Percentiles rank a stretch among this genome's conserved stretches.
These are phyloP conservation scores for Etheostoma cragini DNA, from an alignment of 2,113 vertebrate genomes.

Conservation along the genomic window DNA sequence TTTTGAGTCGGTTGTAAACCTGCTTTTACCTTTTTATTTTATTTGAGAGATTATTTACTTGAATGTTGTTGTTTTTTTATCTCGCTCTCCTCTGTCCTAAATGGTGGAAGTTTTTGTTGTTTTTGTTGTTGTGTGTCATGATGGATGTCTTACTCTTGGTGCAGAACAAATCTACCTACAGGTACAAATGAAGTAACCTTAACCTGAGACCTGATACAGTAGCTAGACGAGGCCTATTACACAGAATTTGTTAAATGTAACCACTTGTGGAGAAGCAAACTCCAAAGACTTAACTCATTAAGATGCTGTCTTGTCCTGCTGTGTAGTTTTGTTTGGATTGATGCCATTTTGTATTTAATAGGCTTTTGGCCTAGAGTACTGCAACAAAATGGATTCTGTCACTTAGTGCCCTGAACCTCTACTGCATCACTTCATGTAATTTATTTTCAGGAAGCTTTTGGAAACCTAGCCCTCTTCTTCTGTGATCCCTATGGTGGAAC, in stretches of 20 bases:
- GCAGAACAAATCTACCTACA: too few relatives aligned
- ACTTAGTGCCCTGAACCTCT: background rate
- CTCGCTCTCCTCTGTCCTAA: too few relatives aligned
- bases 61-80: too few relatives aligned
- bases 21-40: too few relatives aligned
- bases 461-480: conserved; percentile 94
- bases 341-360: background rate
- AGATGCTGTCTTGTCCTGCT: background rate
- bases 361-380: background rate
- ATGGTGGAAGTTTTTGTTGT: too few relatives aligned
- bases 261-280: background rate
- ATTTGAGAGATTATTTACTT: too few relatives aligned
- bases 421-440: background rate
- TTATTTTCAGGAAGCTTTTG: conserved; percentile 87
- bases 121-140: too few relatives aligned
- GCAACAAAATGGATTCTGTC: background rate
- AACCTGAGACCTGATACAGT: too few relatives aligned
- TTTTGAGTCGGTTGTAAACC: too few relatives aligned
- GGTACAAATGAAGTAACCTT: too few relatives aligned
- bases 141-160: too few relatives aligned
- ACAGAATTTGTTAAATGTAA: background rate
- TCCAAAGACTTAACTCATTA: background rate
- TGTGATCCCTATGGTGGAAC: conserved; percentile 92
- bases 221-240: background rate
- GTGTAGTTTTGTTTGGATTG: background rate